Conservation (phyloP, 37 sponge, comb jelly and placozoan species). For the Ephydatia muelleri region DNA sequence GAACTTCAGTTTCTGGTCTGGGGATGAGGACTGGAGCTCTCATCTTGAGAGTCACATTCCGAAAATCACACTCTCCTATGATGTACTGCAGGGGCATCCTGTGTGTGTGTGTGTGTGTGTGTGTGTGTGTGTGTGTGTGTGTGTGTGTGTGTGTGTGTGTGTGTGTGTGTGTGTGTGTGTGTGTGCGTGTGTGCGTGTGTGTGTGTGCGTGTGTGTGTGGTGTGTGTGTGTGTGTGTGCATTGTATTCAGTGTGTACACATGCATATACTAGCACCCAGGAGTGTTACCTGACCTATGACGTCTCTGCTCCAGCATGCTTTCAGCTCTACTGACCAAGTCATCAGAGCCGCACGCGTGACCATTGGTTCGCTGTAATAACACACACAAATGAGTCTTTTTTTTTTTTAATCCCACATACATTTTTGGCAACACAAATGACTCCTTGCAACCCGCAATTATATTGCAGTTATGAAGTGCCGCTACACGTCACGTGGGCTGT, state of each 20-base stretch:
- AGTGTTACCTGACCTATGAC: slow-evolving; percentile 4
- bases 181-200: background rate
- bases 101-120: background rate
- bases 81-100: slow-evolving; percentile 77
- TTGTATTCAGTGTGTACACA: background rate
- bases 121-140: background rate
- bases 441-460: no score
- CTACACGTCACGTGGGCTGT: background rate
- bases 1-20: slow-evolving; percentile 66
- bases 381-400: background rate
- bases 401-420: background rate
- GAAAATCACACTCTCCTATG: slow-evolving; percentile 66
- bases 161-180: background rate
- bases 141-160: background rate
- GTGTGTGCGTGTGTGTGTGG: background rate
- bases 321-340: background rate
- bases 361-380: background rate
- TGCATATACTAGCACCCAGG: no score
- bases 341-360: background rate
- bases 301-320: slow-evolving; percentile 7
- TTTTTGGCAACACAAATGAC: no score
- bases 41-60: slow-evolving; percentile 35
- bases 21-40: slow-evolving; percentile 72
- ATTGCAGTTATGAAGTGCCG: background rate
- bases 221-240: background rate